phyloP scores from a whole-genome alignment of 1,140 invertebrate species.

The Drosophila seguyi region DNA sequence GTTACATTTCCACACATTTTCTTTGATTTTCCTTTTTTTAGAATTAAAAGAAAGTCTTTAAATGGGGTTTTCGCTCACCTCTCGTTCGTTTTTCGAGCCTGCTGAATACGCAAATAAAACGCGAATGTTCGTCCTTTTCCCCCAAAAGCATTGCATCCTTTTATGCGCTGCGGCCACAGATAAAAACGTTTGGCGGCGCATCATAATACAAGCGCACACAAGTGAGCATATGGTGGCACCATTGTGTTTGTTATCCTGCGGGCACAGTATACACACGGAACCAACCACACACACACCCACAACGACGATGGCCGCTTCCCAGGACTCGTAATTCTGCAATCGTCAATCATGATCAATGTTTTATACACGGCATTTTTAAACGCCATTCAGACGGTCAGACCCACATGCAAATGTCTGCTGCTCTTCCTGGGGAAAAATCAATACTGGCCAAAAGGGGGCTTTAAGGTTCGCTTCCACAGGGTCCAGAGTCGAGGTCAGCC shows the following conservation, averaged over 20 bases:
- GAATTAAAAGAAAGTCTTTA: background rate
- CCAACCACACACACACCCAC: background rate
- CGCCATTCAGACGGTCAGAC: constrained; percentile 31
- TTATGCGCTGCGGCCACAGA: constrained; percentile 47
- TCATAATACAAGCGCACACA: constrained; percentile 33
- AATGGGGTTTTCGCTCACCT: background rate
- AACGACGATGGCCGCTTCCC: background rate
- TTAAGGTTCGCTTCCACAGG: constrained; percentile 48
- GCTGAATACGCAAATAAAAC: constrained; percentile 32
- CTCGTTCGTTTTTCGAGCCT: background rate
- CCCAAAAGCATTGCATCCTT: constrained; percentile 40
- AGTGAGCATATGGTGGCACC: constrained; percentile 16
- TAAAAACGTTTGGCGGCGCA: constrained; percentile 43
- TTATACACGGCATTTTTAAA: constrained; percentile 67
- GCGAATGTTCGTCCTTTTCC: constrained; percentile 16
- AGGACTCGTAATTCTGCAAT: constrained; percentile 33
- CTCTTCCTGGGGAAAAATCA: constrained; percentile 61
- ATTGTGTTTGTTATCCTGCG: constrained; percentile 56
- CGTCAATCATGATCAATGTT: constrained; percentile 77
- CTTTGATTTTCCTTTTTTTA: background rate
- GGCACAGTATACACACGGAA: constrained; percentile 18
- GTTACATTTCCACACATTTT: background rate
- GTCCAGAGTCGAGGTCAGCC: constrained; percentile 48
- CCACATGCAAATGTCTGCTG: constrained; percentile 44
- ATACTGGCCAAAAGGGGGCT: constrained; percentile 48